A percentile compares a stretch with the other conserved stretches of the same genome.
Evolutionary conservation across 30 jellyfish, hydroid and myxozoan species (phyloP).

Genomic region (Chrysaora quinquecirrha): DNA sequence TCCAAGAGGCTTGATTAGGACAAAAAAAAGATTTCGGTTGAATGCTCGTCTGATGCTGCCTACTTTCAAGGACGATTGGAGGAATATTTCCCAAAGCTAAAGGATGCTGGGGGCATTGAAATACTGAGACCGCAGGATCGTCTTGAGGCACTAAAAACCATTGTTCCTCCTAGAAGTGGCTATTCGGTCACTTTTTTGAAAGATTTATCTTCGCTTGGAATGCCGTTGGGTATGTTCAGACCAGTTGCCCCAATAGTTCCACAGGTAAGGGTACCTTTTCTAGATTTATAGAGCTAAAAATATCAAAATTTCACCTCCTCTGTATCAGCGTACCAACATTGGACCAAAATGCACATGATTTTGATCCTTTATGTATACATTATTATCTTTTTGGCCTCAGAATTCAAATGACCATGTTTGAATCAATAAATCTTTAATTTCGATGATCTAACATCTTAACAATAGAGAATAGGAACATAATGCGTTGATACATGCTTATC

Average conservation of each 20-base stretch:
- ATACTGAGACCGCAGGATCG: background rate
- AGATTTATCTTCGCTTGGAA: background rate
- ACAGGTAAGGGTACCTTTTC: background rate
- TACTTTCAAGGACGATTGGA: background rate
- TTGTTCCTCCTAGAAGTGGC: no score
- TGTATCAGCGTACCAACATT: background rate
- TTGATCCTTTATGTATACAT: background rate
- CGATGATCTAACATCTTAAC: no score
- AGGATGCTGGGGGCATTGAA: background rate
- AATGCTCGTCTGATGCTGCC: background rate
- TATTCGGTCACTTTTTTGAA: background rate
- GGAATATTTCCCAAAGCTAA: background rate
- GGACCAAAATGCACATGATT: background rate
- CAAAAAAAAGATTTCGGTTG: background rate
- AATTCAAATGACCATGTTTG: no score
- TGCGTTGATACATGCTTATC: no score
- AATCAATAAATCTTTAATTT: no score
- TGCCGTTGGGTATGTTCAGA: background rate
- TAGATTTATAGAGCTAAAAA: background rate
- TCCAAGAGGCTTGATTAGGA: background rate
- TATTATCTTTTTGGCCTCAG: background rate
- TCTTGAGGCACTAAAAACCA: no score
- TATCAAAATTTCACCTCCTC: no score
- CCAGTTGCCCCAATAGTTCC: background rate
- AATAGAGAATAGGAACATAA: no score